Base-by-base conservation (phyloP, 2,113 vertebrate species). In the Apteryx mantelli region DNA sequence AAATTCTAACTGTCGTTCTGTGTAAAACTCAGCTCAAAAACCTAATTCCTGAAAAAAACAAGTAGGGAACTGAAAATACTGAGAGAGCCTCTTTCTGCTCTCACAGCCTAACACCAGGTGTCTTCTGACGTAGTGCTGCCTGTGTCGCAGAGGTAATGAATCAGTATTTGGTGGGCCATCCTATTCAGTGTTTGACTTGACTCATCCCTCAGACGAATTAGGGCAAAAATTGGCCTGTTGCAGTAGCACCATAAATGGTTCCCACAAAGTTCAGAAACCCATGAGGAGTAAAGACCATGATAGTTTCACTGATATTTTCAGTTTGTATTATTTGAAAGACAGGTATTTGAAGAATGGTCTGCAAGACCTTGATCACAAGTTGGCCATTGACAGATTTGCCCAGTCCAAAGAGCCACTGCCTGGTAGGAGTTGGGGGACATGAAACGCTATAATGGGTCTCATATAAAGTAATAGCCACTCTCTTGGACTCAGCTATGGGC, bases 401-500 rank as follows among this genome's bases (percentile, higher is more conserved):
- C 22, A 58, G 17, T 28, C 11, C 26, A n/a, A 56, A 48, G 64
- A 63, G 3, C 3, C 36, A 15, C 13, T 56, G 52, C 52, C 69
- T 3, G 2, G 15, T 9, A 25, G 32, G 36, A 53, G 12, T 2
- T 30, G 26, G 0, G 2, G 40, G 58, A 24, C 22, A n/a, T 28
- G 32, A n/a, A 82, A 40, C 9, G 11, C 25, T 9, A 3, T 58
- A 30, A 58, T 32, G 11, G 10, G 26, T 58, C 30, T 58, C 30
- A 32, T 58, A 58, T 21, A 25, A 14, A 32, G n/a, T 25, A 12
- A 48, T 5, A 77, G 24, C 36, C 18, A 4, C 17, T 52, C 20
- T 64, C 40, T 34, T 42, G 70, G 48, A 53, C 11, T 5, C 1
- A 2, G 30, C 10, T 11, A 9, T 6, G 22, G 63, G 14, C 44